phyloP scores from a whole-genome alignment of 2,888 invertebrate genomes.

The Galerucella calmariensis region DNA sequence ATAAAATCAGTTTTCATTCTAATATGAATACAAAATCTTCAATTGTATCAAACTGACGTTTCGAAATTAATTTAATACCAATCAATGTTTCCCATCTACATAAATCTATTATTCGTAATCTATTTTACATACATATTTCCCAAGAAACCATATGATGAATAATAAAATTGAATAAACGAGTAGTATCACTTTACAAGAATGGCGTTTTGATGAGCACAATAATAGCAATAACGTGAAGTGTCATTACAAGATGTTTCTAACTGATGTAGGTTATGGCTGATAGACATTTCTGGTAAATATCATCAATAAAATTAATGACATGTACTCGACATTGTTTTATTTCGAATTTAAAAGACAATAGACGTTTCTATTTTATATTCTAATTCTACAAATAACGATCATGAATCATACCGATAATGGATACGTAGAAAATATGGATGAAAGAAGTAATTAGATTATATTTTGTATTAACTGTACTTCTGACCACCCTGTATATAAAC shows the following conservation, averaged over 20 bases:
- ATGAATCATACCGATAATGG: background rate
- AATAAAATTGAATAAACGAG: conserved; percentile 17
- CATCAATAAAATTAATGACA: conserved; percentile 6
- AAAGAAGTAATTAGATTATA: no score
- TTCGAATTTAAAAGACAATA: background rate
- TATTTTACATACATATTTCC: background rate
- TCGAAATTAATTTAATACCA: background rate
- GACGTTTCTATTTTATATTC: conserved; percentile 4
- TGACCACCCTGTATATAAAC: no score
- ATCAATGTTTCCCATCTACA: background rate
- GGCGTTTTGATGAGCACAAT: conserved; percentile 26
- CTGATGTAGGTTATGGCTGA: conserved; percentile 11
- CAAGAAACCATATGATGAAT: conserved; percentile 4
- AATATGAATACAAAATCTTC: no score
- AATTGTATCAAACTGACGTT: background rate
- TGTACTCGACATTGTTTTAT: conserved; percentile 6
- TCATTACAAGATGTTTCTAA: conserved; percentile 12
- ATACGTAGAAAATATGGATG: background rate
- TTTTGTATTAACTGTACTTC: no score
- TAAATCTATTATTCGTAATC: background rate
- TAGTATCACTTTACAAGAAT: conserved; percentile 19
- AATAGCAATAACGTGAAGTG: conserved; percentile 26
- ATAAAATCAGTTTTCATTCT: no score
- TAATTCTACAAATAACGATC: background rate
- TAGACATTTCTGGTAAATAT: conserved; percentile 4